Evolutionary conservation across 2,888 invertebrate species (phyloP), one percentile per base, ranked within the genome.

Genomic region (Cantharis nigra): DNA sequence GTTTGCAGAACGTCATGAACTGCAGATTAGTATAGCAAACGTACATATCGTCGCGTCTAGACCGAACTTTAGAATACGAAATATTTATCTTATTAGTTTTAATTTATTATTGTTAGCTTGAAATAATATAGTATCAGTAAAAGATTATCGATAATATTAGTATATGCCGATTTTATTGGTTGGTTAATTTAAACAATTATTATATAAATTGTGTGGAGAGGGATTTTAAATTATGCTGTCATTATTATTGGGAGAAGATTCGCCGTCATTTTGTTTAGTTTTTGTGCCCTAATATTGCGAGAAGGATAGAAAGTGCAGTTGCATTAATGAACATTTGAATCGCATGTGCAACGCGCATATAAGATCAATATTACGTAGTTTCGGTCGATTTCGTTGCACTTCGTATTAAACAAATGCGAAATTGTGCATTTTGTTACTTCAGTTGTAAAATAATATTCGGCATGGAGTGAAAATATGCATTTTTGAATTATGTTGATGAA

Each of bases 281-380:
- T 62, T 14, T 14, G 20, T 63, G 72, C 65, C 65, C 65, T n/a
- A 20, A 67, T 70, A 63, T 71, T 71, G 75, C 77, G 76, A 78
- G 71, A 63, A 76, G 74, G 79, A 78, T 70, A 69, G 77, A 74
- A 78, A 71, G 70, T 79, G 79, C 79, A 79, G 77, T 77, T 80
- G 80, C 80, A 80, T 76, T 80, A 67, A 64, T 72, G 72, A 72
- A 69, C 71, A 78, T 71, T 70, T 71, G 75, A 75, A 72, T 69
- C 78, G 80, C 77, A 78, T 78, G 78, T 80, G 80, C 80, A 80
- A 77, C 73, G 80, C 78, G 76, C 80, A 77, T 78, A 28, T 62
- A 18, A 67, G 80, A 80, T 80, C 80, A 80, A 80, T 80, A 80
- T 78, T 64, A 70, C 62, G 78, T 30, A 72, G 72, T 76, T 75